Base-by-base conservation (phyloP, 2,113 vertebrate species). In the Crotalus viridis region DNA sequence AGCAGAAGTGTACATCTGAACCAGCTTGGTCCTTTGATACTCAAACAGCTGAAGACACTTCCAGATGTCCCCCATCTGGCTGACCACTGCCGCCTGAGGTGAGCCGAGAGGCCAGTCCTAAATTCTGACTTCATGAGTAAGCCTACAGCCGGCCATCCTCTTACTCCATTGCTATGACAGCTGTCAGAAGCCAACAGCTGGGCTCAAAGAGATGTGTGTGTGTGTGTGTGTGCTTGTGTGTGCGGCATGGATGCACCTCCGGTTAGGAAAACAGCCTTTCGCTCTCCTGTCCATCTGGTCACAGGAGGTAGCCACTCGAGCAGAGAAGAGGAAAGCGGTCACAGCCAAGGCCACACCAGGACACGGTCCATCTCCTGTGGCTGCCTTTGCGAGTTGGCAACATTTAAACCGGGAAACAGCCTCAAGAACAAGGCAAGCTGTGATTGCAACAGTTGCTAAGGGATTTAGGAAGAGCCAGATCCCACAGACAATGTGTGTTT, bases 231-330 rank as follows among this genome's bases (percentile, higher is more conserved):
- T 51, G 48, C 48, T 51, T 51, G 48, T 10, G 48, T 51, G 9
- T 0, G 5, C 7, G 19, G 55, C 33, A 86, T 8, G 5, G 74
- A 86, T 2, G 2, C 28, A 8, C 21, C 33, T 48, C 1, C 55
- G 10, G 92, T 51, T 90, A 54, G 74, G 88, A 90, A 93, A 93
- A 93, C 89, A 93, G 17, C 56, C 46, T 10, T 43, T 90, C 13
- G 7, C 4, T 1, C 56, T 61, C 10, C 6, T 5, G 69, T 3
- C 43, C 88, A n/a, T 64, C 92, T 7, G 46, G 59, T 81, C 51
- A 64, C 74, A 85, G 24, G 48, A 21, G 10, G 21, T 22, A 9
- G 87, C 28, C 1, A 24, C 10, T 7, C 0, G 10, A 22, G 28
- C 1, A 21, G 33, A 51, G 0, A 17, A 56, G 10, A 33, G 22